These are phyloP conservation scores for Araneus ventricosus DNA, from an alignment of 1,140 invertebrate species.

Conservation along the genomic window DNA sequence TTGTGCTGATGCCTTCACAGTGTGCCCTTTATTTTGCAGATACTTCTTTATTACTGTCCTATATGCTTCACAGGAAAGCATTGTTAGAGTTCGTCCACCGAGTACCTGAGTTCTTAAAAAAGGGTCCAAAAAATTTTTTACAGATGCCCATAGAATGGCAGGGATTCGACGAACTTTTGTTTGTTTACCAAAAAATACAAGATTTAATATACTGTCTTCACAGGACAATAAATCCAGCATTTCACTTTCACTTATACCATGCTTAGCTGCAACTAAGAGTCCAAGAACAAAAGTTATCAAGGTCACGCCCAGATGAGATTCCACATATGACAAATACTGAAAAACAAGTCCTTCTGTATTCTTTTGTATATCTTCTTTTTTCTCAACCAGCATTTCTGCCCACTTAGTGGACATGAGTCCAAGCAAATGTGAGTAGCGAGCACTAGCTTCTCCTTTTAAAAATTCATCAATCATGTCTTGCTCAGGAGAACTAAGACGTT, in stretches of 20 bases:
- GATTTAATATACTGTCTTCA: slow-evolving; percentile 86
- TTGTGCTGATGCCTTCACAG: slow-evolving; percentile 52
- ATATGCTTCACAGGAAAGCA: slow-evolving; percentile 53
- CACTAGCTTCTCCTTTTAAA: slow-evolving; percentile 53
- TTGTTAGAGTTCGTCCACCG: slow-evolving; percentile 67
- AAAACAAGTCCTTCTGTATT: slow-evolving; percentile 64
- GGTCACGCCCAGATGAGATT: slow-evolving; percentile 65
- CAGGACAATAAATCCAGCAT: slow-evolving; percentile 87
- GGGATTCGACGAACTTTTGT: slow-evolving; percentile 57
- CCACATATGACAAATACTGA: slow-evolving; percentile 65
- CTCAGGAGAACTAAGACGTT: slow-evolving; percentile 45
- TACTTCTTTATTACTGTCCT: slow-evolving; percentile 69
- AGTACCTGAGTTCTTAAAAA: slow-evolving; percentile 67
- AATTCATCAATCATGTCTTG: slow-evolving; percentile 38
- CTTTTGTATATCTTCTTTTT: slow-evolving; percentile 13
- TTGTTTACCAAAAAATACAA: slow-evolving; percentile 82
- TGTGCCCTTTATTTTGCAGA: slow-evolving; percentile 35
- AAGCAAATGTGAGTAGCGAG: slow-evolving; percentile 55
- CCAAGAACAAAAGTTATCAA: slow-evolving; percentile 81
- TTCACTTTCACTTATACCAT: slow-evolving; percentile 87
- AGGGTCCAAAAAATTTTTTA: slow-evolving; percentile 52
- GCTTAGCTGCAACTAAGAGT: slow-evolving; percentile 85
- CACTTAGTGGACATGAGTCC: slow-evolving; percentile 54
- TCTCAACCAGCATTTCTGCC: slow-evolving; percentile 15
- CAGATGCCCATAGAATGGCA: slow-evolving; percentile 50